These are phyloP conservation scores for Aphis craccivora DNA, from an alignment of 1,140 invertebrate genomes.

Conservation along the genomic window DNA sequence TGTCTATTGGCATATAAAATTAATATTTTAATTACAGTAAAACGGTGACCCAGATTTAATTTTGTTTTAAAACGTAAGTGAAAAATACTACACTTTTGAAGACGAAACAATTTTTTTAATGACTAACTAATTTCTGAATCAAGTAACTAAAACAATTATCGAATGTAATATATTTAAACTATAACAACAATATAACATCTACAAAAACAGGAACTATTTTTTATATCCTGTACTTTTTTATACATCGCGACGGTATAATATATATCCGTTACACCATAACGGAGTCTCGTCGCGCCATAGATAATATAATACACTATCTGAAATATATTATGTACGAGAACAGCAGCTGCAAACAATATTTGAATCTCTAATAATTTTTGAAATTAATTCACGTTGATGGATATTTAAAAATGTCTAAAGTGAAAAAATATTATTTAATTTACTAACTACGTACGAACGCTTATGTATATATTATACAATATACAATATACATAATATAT, in stretches of 20 bases:
- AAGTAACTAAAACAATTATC: background rate
- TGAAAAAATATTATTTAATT: background rate
- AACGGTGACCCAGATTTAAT: background rate
- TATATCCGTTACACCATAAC: background rate
- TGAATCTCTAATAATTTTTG: background rate
- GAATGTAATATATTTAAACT: background rate
- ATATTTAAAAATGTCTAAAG: background rate
- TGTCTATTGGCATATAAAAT: background rate
- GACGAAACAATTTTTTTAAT: background rate
- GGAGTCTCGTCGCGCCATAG: background rate
- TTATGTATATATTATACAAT: background rate
- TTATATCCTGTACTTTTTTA: background rate
- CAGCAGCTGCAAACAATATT: background rate
- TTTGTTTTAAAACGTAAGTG: background rate
- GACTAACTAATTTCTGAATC: background rate
- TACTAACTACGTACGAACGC: background rate
- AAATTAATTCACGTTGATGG: background rate
- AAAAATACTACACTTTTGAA: background rate
- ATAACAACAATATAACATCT: background rate
- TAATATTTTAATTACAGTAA: background rate
- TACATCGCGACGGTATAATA: background rate
- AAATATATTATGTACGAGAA: background rate
- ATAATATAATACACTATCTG: background rate
- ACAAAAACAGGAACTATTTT: slow-evolving; percentile 16
- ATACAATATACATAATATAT: background rate